phyloP scores from a whole-genome alignment of 2,797 vertebrate species.

The Cyprinodon diabolis region DNA sequence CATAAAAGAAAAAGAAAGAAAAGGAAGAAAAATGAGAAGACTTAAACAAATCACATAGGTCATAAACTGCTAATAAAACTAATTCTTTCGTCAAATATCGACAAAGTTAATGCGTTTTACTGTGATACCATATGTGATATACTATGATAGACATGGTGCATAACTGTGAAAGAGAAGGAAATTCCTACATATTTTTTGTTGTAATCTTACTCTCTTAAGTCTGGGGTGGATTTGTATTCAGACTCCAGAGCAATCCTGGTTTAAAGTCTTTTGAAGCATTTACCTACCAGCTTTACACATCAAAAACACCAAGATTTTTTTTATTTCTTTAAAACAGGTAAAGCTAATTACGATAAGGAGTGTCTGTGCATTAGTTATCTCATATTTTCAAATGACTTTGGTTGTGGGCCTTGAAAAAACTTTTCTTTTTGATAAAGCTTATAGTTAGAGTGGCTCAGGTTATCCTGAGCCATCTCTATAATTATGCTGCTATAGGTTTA shows the following conservation, averaged over 20 bases:
- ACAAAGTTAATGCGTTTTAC: background rate
- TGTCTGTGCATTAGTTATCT: background rate
- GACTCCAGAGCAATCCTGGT: too few relatives aligned
- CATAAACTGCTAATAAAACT: background rate
- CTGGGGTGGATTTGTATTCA: too few relatives aligned
- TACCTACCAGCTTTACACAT: too few relatives aligned
- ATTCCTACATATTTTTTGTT: background rate
- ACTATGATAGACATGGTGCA: background rate
- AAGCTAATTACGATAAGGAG: background rate
- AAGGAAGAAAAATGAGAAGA: background rate
- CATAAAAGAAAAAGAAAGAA: slow-evolving; percentile 12
- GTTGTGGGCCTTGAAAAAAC: background rate
- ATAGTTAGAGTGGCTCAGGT: too few relatives aligned
- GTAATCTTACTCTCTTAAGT: too few relatives aligned
- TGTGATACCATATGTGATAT: background rate
- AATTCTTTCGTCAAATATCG: background rate
- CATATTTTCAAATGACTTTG: background rate
- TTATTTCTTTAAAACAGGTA: background rate
- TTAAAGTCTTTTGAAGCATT: too few relatives aligned
- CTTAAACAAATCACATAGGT: background rate
- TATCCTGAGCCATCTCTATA: too few relatives aligned
- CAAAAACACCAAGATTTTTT: background rate
- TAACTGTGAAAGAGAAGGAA: background rate
- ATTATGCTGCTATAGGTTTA: too few relatives aligned
- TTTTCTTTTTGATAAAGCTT: too few relatives aligned